Evolutionary conservation across 2,113 vertebrate species (phyloP), one percentile per base, ranked within the genome.

Genomic region (Petaurus breviceps): DNA sequence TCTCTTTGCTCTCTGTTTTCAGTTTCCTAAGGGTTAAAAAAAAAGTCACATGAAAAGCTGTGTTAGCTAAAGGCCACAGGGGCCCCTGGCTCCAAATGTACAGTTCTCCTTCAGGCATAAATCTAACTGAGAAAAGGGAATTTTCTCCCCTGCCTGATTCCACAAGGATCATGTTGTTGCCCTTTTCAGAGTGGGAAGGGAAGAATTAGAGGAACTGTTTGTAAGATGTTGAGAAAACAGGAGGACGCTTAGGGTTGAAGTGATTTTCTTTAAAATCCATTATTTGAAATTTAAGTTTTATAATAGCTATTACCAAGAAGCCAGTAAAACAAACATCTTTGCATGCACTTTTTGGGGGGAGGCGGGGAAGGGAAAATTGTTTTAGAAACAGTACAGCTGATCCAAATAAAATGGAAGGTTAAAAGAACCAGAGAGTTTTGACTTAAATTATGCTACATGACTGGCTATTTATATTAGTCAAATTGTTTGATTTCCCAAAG

Each of bases 391-490:
- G 8, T 89, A 53, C 50, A 51, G n/a, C 68, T 26, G 26, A 4
- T 94, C 37, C 49, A 24, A 68, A 12, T 92, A 68, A 89, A 95
- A 61, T 31, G 3, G 91, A 94, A 51, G 0, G 26, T 50, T 90
- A 92, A 55, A 52, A 37, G 54, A 89, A 93, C 47, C 50, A 92
- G 10, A 16, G 6, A 89, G 9, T 51, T 51, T 12, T 25, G 37
- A 61, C 31, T 90, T 77, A 46, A 97, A 55, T 49, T 91, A 54
- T 93, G 91, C 49, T 93, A 92, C 49, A 51, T 68, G 61, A 77
- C 24, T 50, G 54, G 50, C 95, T 50, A 22, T 92, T 95, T 92
- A 52, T 25, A 49, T 50, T 90, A 51, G 9, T 77, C 52, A 57
- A 22, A 90, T 37, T 61, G 12, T 25, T 47, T 46, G 52, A 19